Base-by-base conservation (phyloP, 2,113 vertebrate genomes). In the Macrotus californicus region DNA sequence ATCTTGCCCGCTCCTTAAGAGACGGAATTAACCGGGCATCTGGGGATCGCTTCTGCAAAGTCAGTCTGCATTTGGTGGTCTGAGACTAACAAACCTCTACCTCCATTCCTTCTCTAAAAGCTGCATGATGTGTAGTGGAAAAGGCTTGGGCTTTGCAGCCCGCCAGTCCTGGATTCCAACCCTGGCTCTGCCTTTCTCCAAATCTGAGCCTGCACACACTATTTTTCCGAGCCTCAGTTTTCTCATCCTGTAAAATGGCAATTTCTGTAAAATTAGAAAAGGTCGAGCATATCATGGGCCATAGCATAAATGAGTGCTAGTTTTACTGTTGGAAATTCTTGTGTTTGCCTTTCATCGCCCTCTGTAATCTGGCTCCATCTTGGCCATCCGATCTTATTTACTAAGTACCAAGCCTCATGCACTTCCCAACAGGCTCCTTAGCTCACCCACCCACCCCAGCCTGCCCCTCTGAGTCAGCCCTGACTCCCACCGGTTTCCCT, bases 401-500 rank as follows among this genome's bases (percentile, higher is more conserved):
- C 24, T 29, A 61, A 61, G 24, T 2, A 31, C 12, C 11, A 50
- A 18, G 29, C 19, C 13, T 52, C 52, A 1, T 18, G 11, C 7
- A 6, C 46, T 41, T 50, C 4, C 56, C 6, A n/a, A 66, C 36
- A 73, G 43, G 34, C n/a, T 52, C 72, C 70, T 36, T 3, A 2
- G 50, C 29, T 48, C 10, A 0, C 26, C 19, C 13, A 8, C 21
- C 6, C 6, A 7, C 34, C n/a, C 54, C 64, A 39, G 0, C 50
- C 26, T 0, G 1, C 70, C 31, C 54, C 1, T 39, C 29, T 14
- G 39, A 9, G 48, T 64, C 69, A 21, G 36, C 75, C 24, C 11
- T 1, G 8, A 0, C 14, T 66, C 22, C 46, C 10, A 0, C 31
- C 1, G 0, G 18, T 15, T 54, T 6, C 13, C 11, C 19, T 43